A percentile compares a stretch with the other conserved stretches of the same genome.
These are phyloP conservation scores for Paguma larvata DNA, from an alignment of 2,797 vertebrate genomes.

Conservation along the genomic window DNA sequence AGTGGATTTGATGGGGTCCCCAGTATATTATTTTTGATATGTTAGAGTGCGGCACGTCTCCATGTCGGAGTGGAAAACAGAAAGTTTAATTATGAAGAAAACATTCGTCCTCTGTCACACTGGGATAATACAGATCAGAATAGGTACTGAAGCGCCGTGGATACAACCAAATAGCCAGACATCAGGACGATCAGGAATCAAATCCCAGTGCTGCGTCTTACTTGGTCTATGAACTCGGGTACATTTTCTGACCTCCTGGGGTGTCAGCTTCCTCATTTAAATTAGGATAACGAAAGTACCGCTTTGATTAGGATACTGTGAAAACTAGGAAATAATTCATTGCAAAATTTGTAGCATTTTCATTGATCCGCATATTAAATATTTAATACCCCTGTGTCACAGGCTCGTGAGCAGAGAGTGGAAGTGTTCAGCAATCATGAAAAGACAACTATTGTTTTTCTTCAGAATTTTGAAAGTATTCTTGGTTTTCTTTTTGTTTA, in stretches of 20 bases:
- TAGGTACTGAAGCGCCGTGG: background rate
- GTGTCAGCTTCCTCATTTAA: background rate
- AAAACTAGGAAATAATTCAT: background rate
- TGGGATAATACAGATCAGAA: background rate
- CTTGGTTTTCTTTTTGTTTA: background rate
- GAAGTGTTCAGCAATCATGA: background rate
- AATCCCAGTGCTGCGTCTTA: background rate
- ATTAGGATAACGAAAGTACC: background rate
- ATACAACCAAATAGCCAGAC: background rate
- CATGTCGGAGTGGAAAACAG: conserved; percentile 19
- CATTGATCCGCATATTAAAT: background rate
- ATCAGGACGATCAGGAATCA: background rate
- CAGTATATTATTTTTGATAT: conserved; percentile 27
- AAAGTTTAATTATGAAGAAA: conserved; percentile 1
- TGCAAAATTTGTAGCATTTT: background rate
- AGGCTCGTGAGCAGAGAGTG: background rate
- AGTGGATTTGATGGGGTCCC: background rate
- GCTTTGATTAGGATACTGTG: background rate
- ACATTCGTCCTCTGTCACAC: background rate
- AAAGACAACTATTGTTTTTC: background rate
- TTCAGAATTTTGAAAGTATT: background rate
- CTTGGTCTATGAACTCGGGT: background rate
- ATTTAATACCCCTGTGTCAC: background rate
- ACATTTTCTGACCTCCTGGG: background rate
- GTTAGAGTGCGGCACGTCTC: background rate